Evolutionary conservation across 2,113 vertebrate species (phyloP).

Genomic region (Antechinus stuartii): DNA sequence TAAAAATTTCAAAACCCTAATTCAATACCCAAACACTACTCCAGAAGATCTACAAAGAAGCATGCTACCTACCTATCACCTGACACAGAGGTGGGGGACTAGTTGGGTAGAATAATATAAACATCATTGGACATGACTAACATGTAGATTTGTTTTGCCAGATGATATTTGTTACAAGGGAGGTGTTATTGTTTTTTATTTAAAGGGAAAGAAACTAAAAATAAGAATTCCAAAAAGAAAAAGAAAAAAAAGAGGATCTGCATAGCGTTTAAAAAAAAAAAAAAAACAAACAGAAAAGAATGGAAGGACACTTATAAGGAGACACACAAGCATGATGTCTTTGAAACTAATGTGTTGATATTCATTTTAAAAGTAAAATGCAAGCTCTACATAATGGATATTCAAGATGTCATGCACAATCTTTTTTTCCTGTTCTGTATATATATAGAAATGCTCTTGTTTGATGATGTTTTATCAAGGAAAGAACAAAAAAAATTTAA

Average conservation of each 20-base stretch:
- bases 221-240: not conserved
- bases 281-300: not conserved
- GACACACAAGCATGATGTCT: not conserved
- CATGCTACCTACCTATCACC: not conserved
- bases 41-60: not conserved
- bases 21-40: not conserved
- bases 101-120: not conserved
- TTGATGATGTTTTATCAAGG: not conserved
- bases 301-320: not conserved
- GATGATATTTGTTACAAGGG: not conserved
- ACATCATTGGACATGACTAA: not conserved
- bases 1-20: not conserved
- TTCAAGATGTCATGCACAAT: not conserved
- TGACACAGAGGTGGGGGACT: not conserved
- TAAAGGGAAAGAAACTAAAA: not conserved
- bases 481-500: conserved; percentile 44
- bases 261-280: not conserved
- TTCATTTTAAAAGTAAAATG: not conserved
- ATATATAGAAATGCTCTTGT: not conserved
- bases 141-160: not conserved
- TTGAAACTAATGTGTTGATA: not conserved
- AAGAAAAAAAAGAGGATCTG: not conserved
- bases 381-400: not conserved
- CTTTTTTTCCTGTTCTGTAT: not conserved
- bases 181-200: not conserved